These are phyloP conservation scores for Palythoa heliodiscus DNA, from an alignment of 92 coral and sea anemone species.

Conservation along the genomic window DNA sequence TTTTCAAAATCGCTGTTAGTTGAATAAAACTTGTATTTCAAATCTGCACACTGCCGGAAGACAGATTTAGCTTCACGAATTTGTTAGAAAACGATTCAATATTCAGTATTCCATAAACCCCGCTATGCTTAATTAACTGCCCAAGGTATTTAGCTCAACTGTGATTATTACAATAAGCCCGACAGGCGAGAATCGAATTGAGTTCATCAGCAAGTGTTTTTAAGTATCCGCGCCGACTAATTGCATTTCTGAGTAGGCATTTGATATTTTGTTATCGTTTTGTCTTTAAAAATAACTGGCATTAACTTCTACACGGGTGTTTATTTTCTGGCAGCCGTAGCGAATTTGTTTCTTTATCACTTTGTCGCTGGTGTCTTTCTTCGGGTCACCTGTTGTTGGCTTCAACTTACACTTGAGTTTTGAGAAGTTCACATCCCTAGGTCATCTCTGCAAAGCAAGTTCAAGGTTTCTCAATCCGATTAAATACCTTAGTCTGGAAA, in stretches of 20 bases:
- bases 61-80: slow-evolving; percentile 29
- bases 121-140: slow-evolving; percentile 43
- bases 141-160: slow-evolving; percentile 19
- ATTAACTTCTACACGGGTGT: not conserved
- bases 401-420: slow-evolving; percentile 35
- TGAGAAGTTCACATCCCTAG: slow-evolving; percentile 39
- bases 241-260: slow-evolving; percentile 33
- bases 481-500: slow-evolving; percentile 22
- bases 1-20: not conserved
- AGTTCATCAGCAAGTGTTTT: slow-evolving; percentile 32
- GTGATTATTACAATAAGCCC: slow-evolving; percentile 10
- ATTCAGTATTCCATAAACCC: not conserved
- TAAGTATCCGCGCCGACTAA: slow-evolving; percentile 27
- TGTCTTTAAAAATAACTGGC: slow-evolving; percentile 24
- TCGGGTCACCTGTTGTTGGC: slow-evolving; percentile 42
- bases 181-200: not conserved
- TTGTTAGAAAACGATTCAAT: slow-evolving; percentile 20
- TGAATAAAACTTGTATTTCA: not conserved
- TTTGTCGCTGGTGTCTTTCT: slow-evolving; percentile 33
- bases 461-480: slow-evolving; percentile 45
- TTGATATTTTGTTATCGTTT: slow-evolving; percentile 21
- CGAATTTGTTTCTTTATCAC: slow-evolving; percentile 20
- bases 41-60: slow-evolving; percentile 5
- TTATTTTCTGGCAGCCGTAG: slow-evolving; percentile 3
- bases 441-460: slow-evolving; percentile 40